Percentiles rank a stretch among this genome's conserved stretches.
Conservation (phyloP, 2,113 vertebrate species). For the Corythoichthys intestinalis region DNA sequence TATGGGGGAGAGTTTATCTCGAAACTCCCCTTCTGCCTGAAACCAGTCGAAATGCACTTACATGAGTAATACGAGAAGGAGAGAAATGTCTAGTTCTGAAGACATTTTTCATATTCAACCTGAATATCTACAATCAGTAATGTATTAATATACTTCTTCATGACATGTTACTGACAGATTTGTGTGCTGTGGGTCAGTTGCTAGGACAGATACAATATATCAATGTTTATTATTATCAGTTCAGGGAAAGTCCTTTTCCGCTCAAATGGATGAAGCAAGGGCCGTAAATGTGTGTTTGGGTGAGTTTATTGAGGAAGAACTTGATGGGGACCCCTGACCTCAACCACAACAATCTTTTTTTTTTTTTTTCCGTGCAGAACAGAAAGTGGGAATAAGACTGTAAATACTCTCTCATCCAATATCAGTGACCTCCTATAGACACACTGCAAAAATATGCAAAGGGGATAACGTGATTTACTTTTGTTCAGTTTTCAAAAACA, state of each 20-base stretch:
- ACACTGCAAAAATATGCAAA: not conserved
- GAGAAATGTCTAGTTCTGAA: too few relatives aligned
- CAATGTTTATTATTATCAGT: not conserved
- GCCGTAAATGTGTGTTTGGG: not conserved
- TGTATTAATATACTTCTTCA: not conserved
- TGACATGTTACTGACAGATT: not conserved
- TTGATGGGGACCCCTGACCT: not conserved
- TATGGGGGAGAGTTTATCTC: constrained; percentile 89
- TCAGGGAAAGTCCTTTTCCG: not conserved
- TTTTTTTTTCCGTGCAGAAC: not conserved
- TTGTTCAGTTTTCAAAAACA: not conserved
- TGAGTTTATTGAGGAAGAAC: not conserved
- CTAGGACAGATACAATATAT: not conserved
- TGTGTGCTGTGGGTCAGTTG: not conserved
- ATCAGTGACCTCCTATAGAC: not conserved
- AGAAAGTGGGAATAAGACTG: not conserved
- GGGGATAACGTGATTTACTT: not conserved
- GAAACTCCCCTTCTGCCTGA: constrained; percentile 85
- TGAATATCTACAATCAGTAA: too few relatives aligned
- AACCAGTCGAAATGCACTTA: constrained; percentile 11
- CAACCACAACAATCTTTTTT: not conserved
- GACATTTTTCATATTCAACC: too few relatives aligned
- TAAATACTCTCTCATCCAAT: not conserved
- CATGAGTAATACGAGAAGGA: not conserved
- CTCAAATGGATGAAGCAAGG: not conserved